Conservation (phyloP, 2,888 invertebrate genomes). For the Spodoptera picta region DNA sequence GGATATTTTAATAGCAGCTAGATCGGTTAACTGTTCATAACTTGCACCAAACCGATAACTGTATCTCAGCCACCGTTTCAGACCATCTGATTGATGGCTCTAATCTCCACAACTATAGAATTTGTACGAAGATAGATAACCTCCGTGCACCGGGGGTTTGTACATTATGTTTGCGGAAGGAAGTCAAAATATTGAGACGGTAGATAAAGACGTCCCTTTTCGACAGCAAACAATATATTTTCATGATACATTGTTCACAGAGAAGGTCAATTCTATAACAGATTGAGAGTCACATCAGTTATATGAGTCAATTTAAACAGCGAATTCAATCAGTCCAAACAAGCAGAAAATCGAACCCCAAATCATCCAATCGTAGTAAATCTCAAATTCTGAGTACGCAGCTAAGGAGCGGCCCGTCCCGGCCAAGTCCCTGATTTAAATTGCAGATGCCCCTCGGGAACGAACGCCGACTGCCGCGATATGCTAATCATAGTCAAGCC, state of each 20-base stretch:
- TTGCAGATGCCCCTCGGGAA: constrained; percentile 85
- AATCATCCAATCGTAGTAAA: constrained; percentile 87
- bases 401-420: constrained; percentile 85
- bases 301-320: constrained; percentile 78
- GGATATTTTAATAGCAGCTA: constrained; percentile 10
- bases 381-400: constrained; percentile 85
- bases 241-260: constrained; percentile 9
- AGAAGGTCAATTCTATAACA: constrained; percentile 43
- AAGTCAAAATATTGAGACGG: constrained; percentile 38
- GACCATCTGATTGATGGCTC: constrained; percentile 79
- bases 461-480: constrained; percentile 87
- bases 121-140: constrained; percentile 73
- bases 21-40: constrained; percentile 46
- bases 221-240: constrained; percentile 5
- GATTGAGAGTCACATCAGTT: constrained; percentile 60
- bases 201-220: constrained; percentile 11
- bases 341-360: constrained; percentile 87
- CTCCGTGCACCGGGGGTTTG: constrained; percentile 57
- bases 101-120: constrained; percentile 78
- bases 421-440: constrained; percentile 87
- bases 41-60: constrained; percentile 63
- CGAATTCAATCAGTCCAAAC: constrained; percentile 85
- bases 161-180: constrained; percentile 57
- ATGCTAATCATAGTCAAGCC: constrained; percentile 88
- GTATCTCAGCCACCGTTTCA: constrained; percentile 70